Conservation (phyloP, 2,888 invertebrate genomes). For the Chymomyza caudatula region DNA sequence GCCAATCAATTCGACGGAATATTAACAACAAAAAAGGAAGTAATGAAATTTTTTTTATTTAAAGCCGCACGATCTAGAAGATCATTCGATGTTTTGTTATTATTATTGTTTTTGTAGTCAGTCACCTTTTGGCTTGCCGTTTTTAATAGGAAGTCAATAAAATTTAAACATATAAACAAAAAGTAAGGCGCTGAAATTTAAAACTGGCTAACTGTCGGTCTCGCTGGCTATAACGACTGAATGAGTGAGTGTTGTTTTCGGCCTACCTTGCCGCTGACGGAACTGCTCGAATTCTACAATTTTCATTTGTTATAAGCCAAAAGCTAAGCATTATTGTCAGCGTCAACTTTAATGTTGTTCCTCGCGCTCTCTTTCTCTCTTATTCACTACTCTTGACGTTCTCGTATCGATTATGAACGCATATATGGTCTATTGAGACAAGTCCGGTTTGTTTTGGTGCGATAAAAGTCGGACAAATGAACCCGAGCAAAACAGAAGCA, state of each 20-base stretch:
- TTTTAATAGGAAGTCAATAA: constrained; percentile 65
- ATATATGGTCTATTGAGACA: constrained; percentile 63
- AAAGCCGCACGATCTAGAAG: constrained; percentile 42
- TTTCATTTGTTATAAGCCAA: constrained; percentile 31
- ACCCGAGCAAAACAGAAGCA: constrained; percentile 60
- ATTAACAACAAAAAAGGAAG: constrained; percentile 50
- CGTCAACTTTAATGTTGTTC: constrained; percentile 37
- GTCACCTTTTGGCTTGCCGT: constrained; percentile 57
- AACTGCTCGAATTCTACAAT: constrained; percentile 47
- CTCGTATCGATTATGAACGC: constrained; percentile 58
- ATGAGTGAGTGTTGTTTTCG: background rate
- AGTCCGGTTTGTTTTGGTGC: constrained; percentile 58
- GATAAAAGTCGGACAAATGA: constrained; percentile 58
- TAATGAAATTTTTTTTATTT: constrained; percentile 32
- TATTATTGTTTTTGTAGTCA: constrained; percentile 50
- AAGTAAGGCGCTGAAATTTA: constrained; percentile 4
- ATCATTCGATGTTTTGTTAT: constrained; percentile 39
- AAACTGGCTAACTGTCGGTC: background rate
- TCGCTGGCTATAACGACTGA: background rate
- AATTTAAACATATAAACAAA: constrained; percentile 38
- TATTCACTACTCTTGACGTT: constrained; percentile 29
- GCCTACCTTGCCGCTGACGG: constrained; percentile 58
- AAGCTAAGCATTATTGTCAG: constrained; percentile 55
- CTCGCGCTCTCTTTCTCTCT: background rate
- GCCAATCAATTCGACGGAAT: constrained; percentile 21